A percentile compares a stretch with the other conserved stretches of the same genome.
Conservation (phyloP, 2,113 vertebrate genomes). For the Dryoscopus gambensis region DNA sequence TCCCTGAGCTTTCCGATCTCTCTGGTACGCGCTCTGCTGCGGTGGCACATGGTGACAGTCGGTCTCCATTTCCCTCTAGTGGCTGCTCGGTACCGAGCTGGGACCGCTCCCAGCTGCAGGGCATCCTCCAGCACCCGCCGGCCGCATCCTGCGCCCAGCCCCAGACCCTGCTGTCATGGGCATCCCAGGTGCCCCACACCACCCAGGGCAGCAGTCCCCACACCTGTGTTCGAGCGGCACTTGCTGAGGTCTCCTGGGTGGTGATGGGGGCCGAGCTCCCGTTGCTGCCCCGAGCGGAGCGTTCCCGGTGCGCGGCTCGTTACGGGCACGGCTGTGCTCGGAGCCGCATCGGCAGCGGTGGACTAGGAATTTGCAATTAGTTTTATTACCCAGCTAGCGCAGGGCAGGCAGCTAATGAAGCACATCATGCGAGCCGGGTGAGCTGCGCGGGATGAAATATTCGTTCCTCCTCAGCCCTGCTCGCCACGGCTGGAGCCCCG, state of each 20-base stretch:
- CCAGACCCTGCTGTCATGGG: background rate
- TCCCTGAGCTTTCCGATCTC: background rate
- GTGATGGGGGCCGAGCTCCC: background rate
- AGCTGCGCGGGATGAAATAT: background rate
- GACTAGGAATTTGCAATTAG: slow-evolving; percentile 43
- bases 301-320: background rate
- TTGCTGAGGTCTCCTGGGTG: background rate
- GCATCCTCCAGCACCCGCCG: background rate
- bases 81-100: slow-evolving; percentile 3
- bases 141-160: background rate
- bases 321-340: background rate
- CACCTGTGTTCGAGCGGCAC: background rate
- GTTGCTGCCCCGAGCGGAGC: background rate
- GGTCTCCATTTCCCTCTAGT: slow-evolving; percentile 62
- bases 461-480: background rate
- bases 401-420: slow-evolving; percentile 33
- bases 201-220: accelerated
- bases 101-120: background rate
- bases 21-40: background rate
- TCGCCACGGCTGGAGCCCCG: background rate
- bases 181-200: accelerated
- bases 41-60: background rate
- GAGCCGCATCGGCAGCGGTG: background rate
- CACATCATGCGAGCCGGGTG: background rate
- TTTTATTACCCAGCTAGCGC: slow-evolving; percentile 1